These are phyloP conservation scores for Hyaena hyaena DNA, from an alignment of 2,113 vertebrate genomes.

Conservation along the genomic window DNA sequence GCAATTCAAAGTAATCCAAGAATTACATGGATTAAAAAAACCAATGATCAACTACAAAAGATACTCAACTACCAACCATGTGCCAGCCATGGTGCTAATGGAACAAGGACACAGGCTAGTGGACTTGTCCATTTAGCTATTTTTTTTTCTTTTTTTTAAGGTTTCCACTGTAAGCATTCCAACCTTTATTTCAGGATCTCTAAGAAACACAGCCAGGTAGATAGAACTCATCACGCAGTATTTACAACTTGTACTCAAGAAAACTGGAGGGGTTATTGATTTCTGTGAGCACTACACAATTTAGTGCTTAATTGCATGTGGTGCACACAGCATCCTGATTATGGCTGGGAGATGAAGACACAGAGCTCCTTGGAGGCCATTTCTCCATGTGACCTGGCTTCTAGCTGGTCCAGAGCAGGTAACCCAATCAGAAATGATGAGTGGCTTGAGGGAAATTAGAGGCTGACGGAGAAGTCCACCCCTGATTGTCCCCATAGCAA, in stretches of 20 bases:
- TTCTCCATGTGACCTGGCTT: neutral
- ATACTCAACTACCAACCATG: neutral
- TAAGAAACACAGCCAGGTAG: neutral
- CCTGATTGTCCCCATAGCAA: neutral
- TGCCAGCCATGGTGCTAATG: neutral
- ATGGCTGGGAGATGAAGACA: neutral
- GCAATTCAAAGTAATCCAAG: constrained; percentile 2
- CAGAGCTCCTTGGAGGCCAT: neutral
- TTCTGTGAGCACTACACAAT: neutral
- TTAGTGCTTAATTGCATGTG: neutral
- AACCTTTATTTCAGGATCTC: neutral
- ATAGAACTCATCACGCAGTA: neutral
- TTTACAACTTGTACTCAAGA: neutral
- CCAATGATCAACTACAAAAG: neutral
- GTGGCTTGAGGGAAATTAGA: neutral
- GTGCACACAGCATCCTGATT: neutral
- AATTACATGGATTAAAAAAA: neutral
- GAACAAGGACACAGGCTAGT: neutral
- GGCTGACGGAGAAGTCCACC: neutral
- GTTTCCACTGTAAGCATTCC: neutral
- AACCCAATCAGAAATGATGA: neutral
- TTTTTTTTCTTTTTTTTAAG: neutral
- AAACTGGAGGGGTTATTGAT: neutral
- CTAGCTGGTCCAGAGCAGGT: neutral
- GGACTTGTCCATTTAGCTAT: neutral